Evolutionary conservation across 2,888 invertebrate species (phyloP).

Genomic region (Kuschelorhynchus macadamiae): DNA sequence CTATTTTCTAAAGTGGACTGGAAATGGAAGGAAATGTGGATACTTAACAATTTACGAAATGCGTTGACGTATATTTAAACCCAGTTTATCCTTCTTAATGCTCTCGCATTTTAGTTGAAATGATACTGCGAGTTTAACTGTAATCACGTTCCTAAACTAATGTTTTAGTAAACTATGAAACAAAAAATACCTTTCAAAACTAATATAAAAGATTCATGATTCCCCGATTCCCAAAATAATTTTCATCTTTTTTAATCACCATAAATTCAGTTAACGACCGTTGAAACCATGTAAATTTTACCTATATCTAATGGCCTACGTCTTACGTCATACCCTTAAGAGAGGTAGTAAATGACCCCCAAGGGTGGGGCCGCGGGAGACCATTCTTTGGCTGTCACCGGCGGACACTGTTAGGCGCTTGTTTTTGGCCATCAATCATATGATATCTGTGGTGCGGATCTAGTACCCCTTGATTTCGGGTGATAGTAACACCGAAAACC

Average conservation of each 20-base stretch:
- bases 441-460: slow-evolving; percentile 37
- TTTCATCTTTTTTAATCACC: slow-evolving; percentile 39
- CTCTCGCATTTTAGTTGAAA: too few species aligned
- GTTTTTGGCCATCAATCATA: slow-evolving; percentile 44
- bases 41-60: too few species aligned
- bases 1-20: too few species aligned
- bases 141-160: too few species aligned
- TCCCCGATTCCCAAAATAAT: slow-evolving; percentile 4
- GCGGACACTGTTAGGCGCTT: slow-evolving; percentile 45
- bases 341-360: slow-evolving; percentile 46
- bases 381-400: slow-evolving; percentile 48
- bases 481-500: slow-evolving; percentile 20
- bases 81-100: too few species aligned
- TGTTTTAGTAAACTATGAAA: too few species aligned
- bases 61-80: too few species aligned
- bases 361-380: slow-evolving; percentile 29
- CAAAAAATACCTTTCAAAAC: too few species aligned
- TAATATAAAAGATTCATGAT: too few species aligned
- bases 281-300: slow-evolving; percentile 32
- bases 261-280: slow-evolving; percentile 36
- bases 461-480: slow-evolving; percentile 35
- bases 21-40: too few species aligned
- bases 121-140: too few species aligned
- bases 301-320: slow-evolving; percentile 26
- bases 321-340: slow-evolving; percentile 40